Conservation (phyloP, 2,113 vertebrate genomes). For the Bathybates hornii region DNA sequence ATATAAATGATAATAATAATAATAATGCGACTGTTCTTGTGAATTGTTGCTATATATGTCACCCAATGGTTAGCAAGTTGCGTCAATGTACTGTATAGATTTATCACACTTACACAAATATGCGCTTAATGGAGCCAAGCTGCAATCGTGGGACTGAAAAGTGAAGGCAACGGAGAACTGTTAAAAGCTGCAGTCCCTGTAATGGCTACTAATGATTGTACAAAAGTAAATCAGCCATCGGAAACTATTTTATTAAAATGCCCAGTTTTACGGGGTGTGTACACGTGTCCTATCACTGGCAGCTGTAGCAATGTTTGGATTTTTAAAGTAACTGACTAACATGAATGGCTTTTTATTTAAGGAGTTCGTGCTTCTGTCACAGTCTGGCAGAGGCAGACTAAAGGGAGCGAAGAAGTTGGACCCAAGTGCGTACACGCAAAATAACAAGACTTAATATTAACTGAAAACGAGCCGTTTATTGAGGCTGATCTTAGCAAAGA, state of each 20-base stretch:
- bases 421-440: no score
- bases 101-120: rapidly evolving
- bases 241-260: not conserved
- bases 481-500: no score
- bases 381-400: no score
- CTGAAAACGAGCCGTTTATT: no score
- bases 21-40: not conserved
- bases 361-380: rapidly evolving
- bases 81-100: not conserved
- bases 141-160: rapidly evolving
- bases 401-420: no score
- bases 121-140: not conserved
- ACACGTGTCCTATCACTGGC: not conserved
- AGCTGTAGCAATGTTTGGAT: not conserved
- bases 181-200: rapidly evolving
- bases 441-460: no score
- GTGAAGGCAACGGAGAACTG: not conserved
- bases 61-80: not conserved
- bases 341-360: not conserved
- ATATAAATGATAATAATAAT: not conserved
- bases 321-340: not conserved
- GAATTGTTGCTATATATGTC: not conserved
- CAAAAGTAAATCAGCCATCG: rapidly evolving
- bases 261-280: rapidly evolving
- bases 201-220: not conserved